Conservation (phyloP, 2,888 invertebrate species). For the Myopa testacea region DNA sequence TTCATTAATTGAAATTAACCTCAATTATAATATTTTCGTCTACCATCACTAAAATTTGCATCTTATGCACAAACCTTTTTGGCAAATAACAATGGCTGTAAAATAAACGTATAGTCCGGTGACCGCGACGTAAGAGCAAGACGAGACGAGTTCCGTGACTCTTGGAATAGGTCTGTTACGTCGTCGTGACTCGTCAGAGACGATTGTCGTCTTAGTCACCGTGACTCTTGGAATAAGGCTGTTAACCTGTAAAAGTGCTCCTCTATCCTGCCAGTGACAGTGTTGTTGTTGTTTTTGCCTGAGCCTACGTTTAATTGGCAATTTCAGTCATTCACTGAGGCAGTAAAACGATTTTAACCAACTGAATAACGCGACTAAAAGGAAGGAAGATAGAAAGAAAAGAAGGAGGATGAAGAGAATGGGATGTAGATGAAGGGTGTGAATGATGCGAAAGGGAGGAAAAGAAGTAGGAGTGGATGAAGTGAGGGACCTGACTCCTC, state of each 20-base stretch:
- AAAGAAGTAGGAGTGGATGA: background rate
- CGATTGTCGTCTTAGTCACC: too few relatives aligned
- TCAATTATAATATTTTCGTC: too few relatives aligned
- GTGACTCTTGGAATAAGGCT: too few relatives aligned
- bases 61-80: too few relatives aligned
- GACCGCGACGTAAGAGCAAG: too few relatives aligned
- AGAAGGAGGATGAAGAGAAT: background rate
- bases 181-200: too few relatives aligned
- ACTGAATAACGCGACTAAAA: background rate
- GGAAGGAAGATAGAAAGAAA: background rate
- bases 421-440: background rate
- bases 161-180: too few relatives aligned
- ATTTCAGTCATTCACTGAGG: constrained; percentile 47
- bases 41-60: too few relatives aligned
- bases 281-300: constrained; percentile 40
- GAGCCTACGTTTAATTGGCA: constrained; percentile 48
- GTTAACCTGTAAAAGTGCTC: background rate
- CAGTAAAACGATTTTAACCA: constrained; percentile 30
- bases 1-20: too few relatives aligned
- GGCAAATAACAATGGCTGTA: too few relatives aligned
- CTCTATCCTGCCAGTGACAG: constrained; percentile 24
- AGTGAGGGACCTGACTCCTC: background rate
- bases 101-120: too few relatives aligned
- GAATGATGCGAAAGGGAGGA: background rate
- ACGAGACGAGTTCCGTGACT: too few relatives aligned